Conservation (phyloP, 2,797 vertebrate species). For the Ambastaia sidthimunki region DNA sequence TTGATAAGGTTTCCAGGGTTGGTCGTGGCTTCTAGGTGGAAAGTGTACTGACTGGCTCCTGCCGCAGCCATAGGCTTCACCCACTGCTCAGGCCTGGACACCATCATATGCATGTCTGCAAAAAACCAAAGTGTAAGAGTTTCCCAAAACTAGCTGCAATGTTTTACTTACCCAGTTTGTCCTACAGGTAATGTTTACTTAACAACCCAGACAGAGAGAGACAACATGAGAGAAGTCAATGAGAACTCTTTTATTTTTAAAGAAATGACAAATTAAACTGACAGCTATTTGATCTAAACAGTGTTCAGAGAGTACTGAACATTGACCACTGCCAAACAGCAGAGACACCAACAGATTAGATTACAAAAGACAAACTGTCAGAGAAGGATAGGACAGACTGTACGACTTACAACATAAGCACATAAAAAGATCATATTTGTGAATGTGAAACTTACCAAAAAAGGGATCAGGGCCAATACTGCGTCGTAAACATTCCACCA, state of each 20-base stretch:
- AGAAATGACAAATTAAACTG: not conserved
- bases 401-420: not conserved
- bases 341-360: not conserved
- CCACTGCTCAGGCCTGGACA: conserved; percentile 94
- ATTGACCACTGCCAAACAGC: not conserved
- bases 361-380: not conserved
- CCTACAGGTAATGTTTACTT: not conserved
- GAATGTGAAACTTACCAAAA: conserved; percentile 84
- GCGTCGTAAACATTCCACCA: conserved; percentile 92
- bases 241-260: not conserved
- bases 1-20: conserved; percentile 95
- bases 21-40: conserved; percentile 90
- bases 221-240: not conserved
- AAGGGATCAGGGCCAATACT: conserved; percentile 90
- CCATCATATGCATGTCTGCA: conserved; percentile 99
- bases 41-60: conserved; percentile 95
- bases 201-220: not conserved
- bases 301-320: not conserved
- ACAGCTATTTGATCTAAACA: not conserved
- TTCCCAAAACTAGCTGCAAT: not conserved
- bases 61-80: conserved; percentile 95
- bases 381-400: not conserved
- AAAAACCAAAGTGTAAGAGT: conserved; percentile 3
- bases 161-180: not conserved
- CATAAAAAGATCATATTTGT: not conserved